Percentiles rank a stretch among this genome's conserved stretches.
Evolutionary conservation across 1,140 invertebrate species (phyloP).

Genomic region (Branchinecta lindahli): DNA sequence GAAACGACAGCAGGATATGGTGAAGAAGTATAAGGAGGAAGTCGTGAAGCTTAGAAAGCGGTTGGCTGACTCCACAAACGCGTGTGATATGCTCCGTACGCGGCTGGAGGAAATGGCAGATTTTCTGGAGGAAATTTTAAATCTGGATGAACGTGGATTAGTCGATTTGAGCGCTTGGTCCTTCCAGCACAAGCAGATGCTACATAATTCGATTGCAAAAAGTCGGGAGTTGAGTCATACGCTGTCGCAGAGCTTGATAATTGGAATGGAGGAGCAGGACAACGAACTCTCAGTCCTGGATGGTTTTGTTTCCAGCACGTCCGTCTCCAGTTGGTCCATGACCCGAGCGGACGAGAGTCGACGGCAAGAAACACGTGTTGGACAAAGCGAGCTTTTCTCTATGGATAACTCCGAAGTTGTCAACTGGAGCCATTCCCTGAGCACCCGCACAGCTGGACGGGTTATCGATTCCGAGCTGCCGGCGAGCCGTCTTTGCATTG

Average conservation of each 20-base stretch:
- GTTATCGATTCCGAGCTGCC: neutral
- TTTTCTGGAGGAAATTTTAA: conserved; percentile 50
- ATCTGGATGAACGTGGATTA: conserved; percentile 37
- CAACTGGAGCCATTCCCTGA: neutral
- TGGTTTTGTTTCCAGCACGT: conserved; percentile 14
- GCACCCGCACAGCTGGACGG: neutral
- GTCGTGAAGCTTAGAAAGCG: conserved; percentile 22
- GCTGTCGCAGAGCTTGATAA: conserved; percentile 29
- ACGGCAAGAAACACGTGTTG: neutral
- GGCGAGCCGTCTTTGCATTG: neutral
- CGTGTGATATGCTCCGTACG: conserved; percentile 42
- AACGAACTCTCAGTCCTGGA: conserved; percentile 15
- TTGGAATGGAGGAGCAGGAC: conserved; percentile 24
- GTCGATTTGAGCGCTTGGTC: conserved; percentile 34
- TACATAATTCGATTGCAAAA: conserved; percentile 39
- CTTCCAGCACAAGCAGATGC: conserved; percentile 34
- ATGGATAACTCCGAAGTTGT: conserved; percentile 3
- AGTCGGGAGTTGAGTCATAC: conserved; percentile 41
- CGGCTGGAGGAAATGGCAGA: conserved; percentile 49
- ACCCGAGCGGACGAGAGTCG: conserved; percentile 13
- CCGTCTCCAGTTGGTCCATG: conserved; percentile 20
- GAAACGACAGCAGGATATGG: conserved; percentile 10
- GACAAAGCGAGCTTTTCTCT: neutral
- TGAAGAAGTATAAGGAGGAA: conserved; percentile 23
- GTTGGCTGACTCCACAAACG: conserved; percentile 41